A percentile compares a stretch with the other conserved stretches of the same genome.
Evolutionary conservation across 2,797 vertebrate species (phyloP).

Genomic region (Microchirus variegatus): DNA sequence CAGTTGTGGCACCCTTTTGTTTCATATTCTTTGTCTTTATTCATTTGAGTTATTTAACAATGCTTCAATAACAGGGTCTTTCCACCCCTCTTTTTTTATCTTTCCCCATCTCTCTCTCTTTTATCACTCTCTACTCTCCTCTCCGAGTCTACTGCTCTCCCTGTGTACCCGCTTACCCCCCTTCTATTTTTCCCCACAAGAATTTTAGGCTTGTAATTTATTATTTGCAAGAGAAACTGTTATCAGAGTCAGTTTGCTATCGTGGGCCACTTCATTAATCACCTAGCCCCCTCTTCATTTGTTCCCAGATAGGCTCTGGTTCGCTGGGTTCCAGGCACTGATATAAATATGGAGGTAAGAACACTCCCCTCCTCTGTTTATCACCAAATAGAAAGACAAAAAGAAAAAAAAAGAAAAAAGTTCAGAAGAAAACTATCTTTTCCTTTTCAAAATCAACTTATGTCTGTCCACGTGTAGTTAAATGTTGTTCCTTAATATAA

Average conservation of each 20-base stretch:
- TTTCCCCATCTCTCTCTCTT: conserved; percentile 44
- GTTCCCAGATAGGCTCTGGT: conserved; percentile 81
- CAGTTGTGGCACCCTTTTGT: conserved; percentile 6
- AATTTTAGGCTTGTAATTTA: conserved; percentile 83
- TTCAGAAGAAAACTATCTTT: conserved; percentile 33
- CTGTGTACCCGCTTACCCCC: conserved; percentile 58
- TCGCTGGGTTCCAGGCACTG: conserved; percentile 80
- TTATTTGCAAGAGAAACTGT: conserved; percentile 84
- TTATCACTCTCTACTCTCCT: conserved; percentile 43
- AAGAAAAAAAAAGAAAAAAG: conserved; percentile 42
- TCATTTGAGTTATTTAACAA: conserved; percentile 36
- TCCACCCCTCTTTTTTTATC: conserved; percentile 37
- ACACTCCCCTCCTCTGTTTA: conserved; percentile 77
- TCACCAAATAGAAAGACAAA: conserved; percentile 61
- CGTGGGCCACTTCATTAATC: conserved; percentile 85
- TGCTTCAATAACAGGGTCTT: conserved; percentile 36
- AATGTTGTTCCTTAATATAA: conserved; percentile 3
- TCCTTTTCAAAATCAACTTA: neutral
- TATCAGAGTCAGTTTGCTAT: conserved; percentile 84
- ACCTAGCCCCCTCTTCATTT: conserved; percentile 80
- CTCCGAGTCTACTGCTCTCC: conserved; percentile 35
- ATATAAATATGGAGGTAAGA: conserved; percentile 83
- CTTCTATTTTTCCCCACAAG: conserved; percentile 57
- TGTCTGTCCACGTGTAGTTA: neutral
- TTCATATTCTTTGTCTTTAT: conserved; percentile 28